Evolutionary conservation across 2,888 invertebrate species (phyloP), one percentile per base, ranked within the genome.

Genomic region (Platycnemis pennipes): DNA sequence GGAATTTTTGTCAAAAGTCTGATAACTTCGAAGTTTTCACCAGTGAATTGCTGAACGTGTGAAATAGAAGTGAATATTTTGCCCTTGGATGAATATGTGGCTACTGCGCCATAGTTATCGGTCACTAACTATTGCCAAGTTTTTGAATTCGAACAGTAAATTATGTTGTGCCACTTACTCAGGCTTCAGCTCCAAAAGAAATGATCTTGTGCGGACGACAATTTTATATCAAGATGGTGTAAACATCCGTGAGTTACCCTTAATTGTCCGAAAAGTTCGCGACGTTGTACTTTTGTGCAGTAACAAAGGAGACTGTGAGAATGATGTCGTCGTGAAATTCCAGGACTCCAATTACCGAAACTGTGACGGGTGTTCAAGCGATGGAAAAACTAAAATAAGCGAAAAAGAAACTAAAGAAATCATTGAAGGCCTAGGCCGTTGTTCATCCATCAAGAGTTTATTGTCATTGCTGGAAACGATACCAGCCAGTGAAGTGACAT

Each of bases 221-320:
- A 97, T 98, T 94, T 96, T 98, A 88, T 96, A 98, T 94, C 98
- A 98, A 96, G 97, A 98, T 96, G 98, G 98, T 7, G 96, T 97
- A n/a, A 97, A 97, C 94, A 97, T 98, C 44, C 97, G 97, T 95
- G 98, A 98, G 96, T 96, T 98, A 91, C 98, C 98, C 2, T 96
- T 98, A 26, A 97, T 98, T 94, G 97, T 98, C 46, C 97, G 97
- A 94, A 97, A 96, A 94, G 96, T 96, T 56, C 56, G 56, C 31
- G 85, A 91, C 45, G 91, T 63, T 13, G 63, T 91, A n/a, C 63
- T 94, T 63, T 42, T 88, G 46, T 94, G 77, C 88, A 89, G 63
- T 53, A 91, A 94, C 56, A 53, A 42, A 22, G 94, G 94, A 31
- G 94, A 94, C 45, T 19, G 49, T 86, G 91, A 46, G n/a, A 56